Conservation (phyloP, 2,113 vertebrate species). For the Sapayoa aenigma region DNA sequence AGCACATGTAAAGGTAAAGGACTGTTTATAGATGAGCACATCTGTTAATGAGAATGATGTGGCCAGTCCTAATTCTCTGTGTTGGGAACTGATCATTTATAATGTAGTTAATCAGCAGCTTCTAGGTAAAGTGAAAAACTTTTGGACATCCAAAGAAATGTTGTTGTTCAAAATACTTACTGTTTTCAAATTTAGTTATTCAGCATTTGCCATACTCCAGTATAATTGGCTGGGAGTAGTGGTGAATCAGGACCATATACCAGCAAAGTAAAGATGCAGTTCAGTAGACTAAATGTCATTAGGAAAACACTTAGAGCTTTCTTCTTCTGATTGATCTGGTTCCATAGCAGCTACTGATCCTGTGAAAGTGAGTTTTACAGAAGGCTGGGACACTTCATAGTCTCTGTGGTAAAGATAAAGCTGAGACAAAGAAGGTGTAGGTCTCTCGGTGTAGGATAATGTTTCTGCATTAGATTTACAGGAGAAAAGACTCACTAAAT, state of each 20-base stretch:
- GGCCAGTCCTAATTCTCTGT: constrained; percentile 15
- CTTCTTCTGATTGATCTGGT: not conserved
- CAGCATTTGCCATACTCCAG: not conserved
- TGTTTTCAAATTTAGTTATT: constrained; percentile 11
- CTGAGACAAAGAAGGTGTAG: not conserved
- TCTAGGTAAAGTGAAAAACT: constrained; percentile 24
- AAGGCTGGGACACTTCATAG: not conserved
- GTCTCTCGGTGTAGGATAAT: not conserved
- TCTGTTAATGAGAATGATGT: constrained; percentile 37
- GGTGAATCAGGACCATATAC: not conserved
- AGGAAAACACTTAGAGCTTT: not conserved
- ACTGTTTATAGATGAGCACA: constrained; percentile 36
- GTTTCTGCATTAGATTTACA: not conserved
- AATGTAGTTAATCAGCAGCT: constrained; percentile 15
- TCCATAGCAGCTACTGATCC: not conserved
- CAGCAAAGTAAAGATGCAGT: not conserved
- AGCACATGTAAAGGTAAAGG: constrained; percentile 36
- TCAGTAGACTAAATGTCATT: not conserved
- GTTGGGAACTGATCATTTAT: constrained; percentile 39
- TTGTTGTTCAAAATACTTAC: not conserved
- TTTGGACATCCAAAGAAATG: not conserved
- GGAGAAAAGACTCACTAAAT: not conserved
- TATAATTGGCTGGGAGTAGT: not conserved
- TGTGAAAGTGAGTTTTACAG: not conserved
- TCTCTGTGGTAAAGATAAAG: not conserved